Evolutionary conservation across 2,888 invertebrate genomes (phyloP).

Genomic region (Eupithecia tripunctaria): DNA sequence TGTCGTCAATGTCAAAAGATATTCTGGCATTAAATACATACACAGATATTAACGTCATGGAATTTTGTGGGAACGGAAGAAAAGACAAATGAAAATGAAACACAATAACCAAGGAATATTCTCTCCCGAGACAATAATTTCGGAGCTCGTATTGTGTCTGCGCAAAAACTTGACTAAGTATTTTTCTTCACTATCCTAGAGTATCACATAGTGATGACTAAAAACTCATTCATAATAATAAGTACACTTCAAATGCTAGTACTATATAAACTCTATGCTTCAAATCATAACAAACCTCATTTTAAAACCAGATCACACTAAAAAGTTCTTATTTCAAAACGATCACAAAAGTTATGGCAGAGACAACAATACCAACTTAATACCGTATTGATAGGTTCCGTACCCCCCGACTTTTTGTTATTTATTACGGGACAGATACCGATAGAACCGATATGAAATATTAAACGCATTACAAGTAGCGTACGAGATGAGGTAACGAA

Average conservation of each 20-base stretch:
- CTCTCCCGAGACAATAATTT: no score
- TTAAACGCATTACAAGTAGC: slow-evolving; percentile 84
- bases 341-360: slow-evolving; percentile 42
- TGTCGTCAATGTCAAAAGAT: background rate
- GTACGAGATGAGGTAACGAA: slow-evolving; percentile 80
- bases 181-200: no score
- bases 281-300: slow-evolving; percentile 12
- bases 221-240: background rate
- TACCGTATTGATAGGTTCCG: slow-evolving; percentile 82
- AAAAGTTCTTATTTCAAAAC: slow-evolving; percentile 22
- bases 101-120: background rate
- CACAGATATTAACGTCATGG: background rate
- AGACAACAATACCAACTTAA: slow-evolving; percentile 70
- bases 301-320: slow-evolving; percentile 30
- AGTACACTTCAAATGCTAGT: no score
- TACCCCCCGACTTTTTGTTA: slow-evolving; percentile 72
- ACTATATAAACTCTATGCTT: no score
- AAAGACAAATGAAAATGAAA: background rate
- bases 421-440: slow-evolving; percentile 80
- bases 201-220: background rate
- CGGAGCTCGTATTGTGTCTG: no score
- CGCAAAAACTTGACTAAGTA: no score
- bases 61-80: background rate
- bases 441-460: slow-evolving; percentile 82
- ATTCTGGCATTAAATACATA: background rate